Conservation (phyloP, 2,888 invertebrate genomes). For the Drosophila barbarae region DNA sequence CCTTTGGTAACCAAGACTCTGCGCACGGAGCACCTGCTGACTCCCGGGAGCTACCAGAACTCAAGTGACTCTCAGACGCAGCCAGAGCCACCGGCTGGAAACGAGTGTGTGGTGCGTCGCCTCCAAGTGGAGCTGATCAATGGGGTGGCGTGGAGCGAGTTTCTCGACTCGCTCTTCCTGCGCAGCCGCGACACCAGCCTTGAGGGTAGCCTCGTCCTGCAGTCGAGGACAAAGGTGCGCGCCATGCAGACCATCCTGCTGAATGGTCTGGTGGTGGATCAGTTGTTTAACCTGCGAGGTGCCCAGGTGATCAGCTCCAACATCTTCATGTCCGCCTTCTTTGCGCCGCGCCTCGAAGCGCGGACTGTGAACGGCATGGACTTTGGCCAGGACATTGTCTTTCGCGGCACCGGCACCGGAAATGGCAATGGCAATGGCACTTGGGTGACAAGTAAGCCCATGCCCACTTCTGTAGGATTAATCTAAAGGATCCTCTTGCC, state of each 20-base stretch:
- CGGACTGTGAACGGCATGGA: slow-evolving; percentile 68
- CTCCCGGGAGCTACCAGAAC: slow-evolving; percentile 41
- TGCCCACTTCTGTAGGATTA: rapidly evolving
- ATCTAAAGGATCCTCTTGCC: not conserved
- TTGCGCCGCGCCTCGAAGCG: slow-evolving; percentile 59
- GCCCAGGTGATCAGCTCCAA: slow-evolving; percentile 70
- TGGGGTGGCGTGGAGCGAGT: slow-evolving; percentile 64
- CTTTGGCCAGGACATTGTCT: slow-evolving; percentile 74
- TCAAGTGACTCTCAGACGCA: not conserved
- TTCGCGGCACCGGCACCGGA: slow-evolving; percentile 59
- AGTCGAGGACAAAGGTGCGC: slow-evolving; percentile 54
- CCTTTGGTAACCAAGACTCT: slow-evolving; percentile 57
- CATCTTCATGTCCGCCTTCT: slow-evolving; percentile 69
- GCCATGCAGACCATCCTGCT: slow-evolving; percentile 57
- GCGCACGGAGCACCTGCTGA: slow-evolving; percentile 56
- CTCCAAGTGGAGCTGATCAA: slow-evolving; percentile 68
- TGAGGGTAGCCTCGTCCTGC: slow-evolving; percentile 69
- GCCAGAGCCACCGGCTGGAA: not conserved
- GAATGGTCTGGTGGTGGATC: slow-evolving; percentile 64
- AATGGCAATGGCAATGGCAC: slow-evolving; percentile 35
- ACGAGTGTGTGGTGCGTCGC: slow-evolving; percentile 34
- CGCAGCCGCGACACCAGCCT: slow-evolving; percentile 67
- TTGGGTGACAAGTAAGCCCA: slow-evolving; percentile 64
- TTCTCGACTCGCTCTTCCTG: slow-evolving; percentile 70
- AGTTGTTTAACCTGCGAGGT: slow-evolving; percentile 70